Percentiles rank a stretch among this genome's conserved stretches.
Conservation (phyloP, 1,140 invertebrate species). For the Ladona fulva region DNA sequence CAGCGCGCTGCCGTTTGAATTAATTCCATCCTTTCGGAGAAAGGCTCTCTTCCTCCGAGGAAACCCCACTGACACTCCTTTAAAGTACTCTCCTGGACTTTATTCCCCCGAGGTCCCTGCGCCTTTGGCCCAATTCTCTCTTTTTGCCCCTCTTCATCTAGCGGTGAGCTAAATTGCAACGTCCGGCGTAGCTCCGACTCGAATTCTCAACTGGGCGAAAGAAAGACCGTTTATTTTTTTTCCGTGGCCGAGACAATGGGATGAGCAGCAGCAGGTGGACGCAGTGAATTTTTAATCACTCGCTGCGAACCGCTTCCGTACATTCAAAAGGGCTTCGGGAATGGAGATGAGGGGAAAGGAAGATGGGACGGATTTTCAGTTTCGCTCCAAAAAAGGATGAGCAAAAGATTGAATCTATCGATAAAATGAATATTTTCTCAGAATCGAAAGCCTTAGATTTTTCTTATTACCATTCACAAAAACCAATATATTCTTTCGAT, state of each 20-base stretch:
- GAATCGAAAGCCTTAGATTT: too few species aligned
- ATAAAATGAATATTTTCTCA: too few species aligned
- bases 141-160: background rate
- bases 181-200: background rate
- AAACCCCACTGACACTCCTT: too few species aligned
- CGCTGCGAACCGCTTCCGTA: background rate
- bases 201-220: background rate
- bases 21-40: background rate
- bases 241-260: background rate
- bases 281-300: constrained; percentile 1
- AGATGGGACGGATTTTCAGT: too few species aligned
- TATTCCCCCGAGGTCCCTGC: background rate
- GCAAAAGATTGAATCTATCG: too few species aligned
- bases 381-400: too few species aligned
- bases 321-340: too few species aligned
- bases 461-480: too few species aligned
- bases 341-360: too few species aligned
- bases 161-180: background rate
- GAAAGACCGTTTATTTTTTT: background rate
- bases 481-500: too few species aligned
- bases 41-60: background rate
- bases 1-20: background rate
- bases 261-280: background rate
- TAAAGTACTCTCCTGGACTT: background rate
- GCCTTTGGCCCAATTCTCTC: background rate